These are phyloP conservation scores for Balaenoptera acutorostrata DNA, from an alignment of 2,113 vertebrate genomes.

Conservation along the genomic window DNA sequence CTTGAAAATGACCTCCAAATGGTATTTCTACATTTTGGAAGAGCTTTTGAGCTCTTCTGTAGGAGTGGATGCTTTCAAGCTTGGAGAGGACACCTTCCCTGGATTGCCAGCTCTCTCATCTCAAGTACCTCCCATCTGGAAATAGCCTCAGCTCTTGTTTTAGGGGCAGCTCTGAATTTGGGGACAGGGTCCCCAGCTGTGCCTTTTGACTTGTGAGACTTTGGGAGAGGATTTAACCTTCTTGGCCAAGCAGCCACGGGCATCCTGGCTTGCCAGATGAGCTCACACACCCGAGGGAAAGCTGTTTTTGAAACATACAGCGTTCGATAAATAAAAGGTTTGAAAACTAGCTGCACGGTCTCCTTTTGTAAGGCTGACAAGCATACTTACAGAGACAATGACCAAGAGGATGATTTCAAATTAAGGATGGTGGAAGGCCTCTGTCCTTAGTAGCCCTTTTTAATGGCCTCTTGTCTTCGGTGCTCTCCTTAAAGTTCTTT, in stretches of 20 bases:
- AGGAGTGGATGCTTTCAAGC: background rate
- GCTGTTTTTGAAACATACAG: background rate
- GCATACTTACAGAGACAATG: background rate
- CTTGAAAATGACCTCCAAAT: slow-evolving; percentile 43
- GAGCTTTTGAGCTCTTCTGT: background rate
- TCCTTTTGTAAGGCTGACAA: background rate
- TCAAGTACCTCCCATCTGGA: background rate
- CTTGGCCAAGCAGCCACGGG: background rate
- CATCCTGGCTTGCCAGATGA: background rate
- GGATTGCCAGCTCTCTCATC: background rate
- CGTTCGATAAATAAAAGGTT: background rate
- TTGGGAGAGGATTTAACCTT: background rate
- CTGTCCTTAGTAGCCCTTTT: background rate
- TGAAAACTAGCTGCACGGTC: background rate
- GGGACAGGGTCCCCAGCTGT: background rate
- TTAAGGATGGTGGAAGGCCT: background rate
- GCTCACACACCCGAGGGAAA: background rate
- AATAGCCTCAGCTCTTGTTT: background rate
- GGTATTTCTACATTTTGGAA: background rate
- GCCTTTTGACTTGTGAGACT: background rate
- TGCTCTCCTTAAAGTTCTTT: background rate
- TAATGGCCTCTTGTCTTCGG: background rate
- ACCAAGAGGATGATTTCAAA: background rate
- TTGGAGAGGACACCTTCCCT: background rate
- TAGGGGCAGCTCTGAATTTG: background rate